Evolutionary conservation across 2,888 invertebrate genomes (phyloP).

Genomic region (Adela reaumurella): DNA sequence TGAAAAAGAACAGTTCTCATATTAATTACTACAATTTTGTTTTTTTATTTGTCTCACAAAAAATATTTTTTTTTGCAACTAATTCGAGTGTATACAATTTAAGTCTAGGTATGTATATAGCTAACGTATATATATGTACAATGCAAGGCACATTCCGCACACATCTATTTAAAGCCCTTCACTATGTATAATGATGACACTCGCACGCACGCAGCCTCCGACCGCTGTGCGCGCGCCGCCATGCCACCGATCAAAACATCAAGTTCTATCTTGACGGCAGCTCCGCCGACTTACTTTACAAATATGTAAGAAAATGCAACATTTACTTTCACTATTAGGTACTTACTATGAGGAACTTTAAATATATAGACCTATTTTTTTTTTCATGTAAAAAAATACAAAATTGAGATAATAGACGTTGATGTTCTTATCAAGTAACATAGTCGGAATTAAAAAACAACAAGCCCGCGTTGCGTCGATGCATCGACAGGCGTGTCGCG

Average conservation of each 20-base stretch:
- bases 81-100: conserved; percentile 48
- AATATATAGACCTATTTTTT: conserved; percentile 37
- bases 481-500: no score
- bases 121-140: conserved; percentile 39
- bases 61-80: conserved; percentile 49
- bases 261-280: conserved; percentile 19
- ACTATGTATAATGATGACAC: conserved; percentile 5
- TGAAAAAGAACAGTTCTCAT: conserved; percentile 34
- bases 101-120: conserved; percentile 36
- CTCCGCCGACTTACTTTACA: not conserved
- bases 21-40: conserved; percentile 28
- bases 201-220: conserved; percentile 30
- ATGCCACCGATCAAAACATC: conserved; percentile 47
- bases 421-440: conserved; percentile 50
- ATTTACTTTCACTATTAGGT: conserved; percentile 40
- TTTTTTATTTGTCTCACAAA: conserved; percentile 41
- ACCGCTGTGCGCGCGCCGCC: no score
- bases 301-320: conserved; percentile 40
- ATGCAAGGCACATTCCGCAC: conserved; percentile 59
- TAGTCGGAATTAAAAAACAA: no score
- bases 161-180: conserved; percentile 43
- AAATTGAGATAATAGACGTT: conserved; percentile 23
- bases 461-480: no score
- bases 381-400: conserved; percentile 4
- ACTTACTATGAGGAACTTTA: conserved; percentile 57